Conservation (phyloP, 2,113 vertebrate genomes). For the Oncorhynchus masou region DNA sequence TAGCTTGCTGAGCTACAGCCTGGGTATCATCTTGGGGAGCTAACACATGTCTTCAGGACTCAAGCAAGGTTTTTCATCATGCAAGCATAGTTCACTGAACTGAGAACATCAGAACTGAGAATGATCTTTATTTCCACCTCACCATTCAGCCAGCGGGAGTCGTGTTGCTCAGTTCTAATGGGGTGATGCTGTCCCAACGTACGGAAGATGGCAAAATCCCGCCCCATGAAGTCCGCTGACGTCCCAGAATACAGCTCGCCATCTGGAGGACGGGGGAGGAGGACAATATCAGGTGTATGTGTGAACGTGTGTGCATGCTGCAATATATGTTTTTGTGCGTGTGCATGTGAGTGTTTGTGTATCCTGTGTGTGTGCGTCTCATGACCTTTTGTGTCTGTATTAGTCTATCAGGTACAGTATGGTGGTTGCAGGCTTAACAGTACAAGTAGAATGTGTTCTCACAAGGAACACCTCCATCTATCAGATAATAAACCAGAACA, state of each 20-base stretch:
- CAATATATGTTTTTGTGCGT: neutral
- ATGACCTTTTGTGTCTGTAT: constrained; percentile 6
- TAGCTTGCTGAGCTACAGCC: neutral
- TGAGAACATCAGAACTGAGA: neutral
- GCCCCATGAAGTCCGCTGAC: constrained; percentile 97
- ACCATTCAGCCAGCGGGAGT: constrained; percentile 98
- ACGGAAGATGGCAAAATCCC: constrained; percentile 97
- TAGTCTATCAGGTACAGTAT: constrained; percentile 4
- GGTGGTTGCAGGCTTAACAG: constrained; percentile 26
- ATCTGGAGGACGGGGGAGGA: constrained; percentile 70
- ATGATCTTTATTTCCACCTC: constrained; percentile 45
- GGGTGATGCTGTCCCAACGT: constrained; percentile 95
- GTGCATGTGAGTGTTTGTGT: neutral
- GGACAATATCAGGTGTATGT: neutral
- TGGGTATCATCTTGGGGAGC: too few relatives aligned
- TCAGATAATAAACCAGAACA: neutral
- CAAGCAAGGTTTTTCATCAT: too few relatives aligned
- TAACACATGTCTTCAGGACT: too few relatives aligned
- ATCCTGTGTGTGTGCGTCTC: neutral
- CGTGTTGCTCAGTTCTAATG: constrained; percentile 96
- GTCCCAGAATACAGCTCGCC: constrained; percentile 96
- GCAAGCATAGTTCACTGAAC: constrained; percentile 1
- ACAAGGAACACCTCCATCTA: neutral
- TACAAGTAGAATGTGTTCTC: constrained; percentile 31
- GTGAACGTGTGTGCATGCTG: neutral